Evolutionary conservation across 2,113 vertebrate species (phyloP).

Genomic region (Urocynchramus pylzowi): DNA sequence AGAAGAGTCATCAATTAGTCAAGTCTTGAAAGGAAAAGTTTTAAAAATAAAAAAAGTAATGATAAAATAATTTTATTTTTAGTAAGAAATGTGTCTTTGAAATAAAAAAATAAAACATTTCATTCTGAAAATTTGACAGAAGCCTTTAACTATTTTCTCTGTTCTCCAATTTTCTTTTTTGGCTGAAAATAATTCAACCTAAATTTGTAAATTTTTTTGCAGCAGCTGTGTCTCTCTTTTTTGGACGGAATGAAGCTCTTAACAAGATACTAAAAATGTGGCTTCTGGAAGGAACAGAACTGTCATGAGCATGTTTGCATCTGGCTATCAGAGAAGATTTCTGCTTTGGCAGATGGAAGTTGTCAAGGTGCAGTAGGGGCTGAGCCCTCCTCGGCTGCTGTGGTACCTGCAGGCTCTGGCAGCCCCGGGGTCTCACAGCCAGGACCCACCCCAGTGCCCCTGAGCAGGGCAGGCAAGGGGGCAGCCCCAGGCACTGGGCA

Average conservation of each 20-base stretch:
- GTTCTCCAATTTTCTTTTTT: not conserved
- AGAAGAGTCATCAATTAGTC: not conserved
- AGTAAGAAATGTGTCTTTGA: not conserved
- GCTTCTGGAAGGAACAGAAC: not conserved
- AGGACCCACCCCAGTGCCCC: accelerated
- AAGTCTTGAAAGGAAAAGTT: not conserved
- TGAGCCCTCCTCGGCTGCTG: not conserved
- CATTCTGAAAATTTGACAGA: not conserved
- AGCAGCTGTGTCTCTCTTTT: not conserved
- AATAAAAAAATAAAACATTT: not conserved
- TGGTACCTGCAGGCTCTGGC: not conserved
- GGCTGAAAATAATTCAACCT: not conserved
- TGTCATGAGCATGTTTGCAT: not conserved
- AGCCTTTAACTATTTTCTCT: not conserved
- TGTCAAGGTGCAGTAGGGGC: not conserved
- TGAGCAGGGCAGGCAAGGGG: not conserved
- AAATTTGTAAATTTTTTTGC: not conserved
- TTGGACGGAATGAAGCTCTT: not conserved
- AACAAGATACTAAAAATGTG: not conserved
- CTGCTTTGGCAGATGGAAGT: not conserved
- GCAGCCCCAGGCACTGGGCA: accelerated
- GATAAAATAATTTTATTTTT: not conserved
- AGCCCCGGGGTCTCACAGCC: not conserved
- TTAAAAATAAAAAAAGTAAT: not conserved
- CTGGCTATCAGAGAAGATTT: not conserved